These are phyloP conservation scores for Eupithecia centaureata DNA, from an alignment of 2,888 invertebrate species.

Conservation along the genomic window DNA sequence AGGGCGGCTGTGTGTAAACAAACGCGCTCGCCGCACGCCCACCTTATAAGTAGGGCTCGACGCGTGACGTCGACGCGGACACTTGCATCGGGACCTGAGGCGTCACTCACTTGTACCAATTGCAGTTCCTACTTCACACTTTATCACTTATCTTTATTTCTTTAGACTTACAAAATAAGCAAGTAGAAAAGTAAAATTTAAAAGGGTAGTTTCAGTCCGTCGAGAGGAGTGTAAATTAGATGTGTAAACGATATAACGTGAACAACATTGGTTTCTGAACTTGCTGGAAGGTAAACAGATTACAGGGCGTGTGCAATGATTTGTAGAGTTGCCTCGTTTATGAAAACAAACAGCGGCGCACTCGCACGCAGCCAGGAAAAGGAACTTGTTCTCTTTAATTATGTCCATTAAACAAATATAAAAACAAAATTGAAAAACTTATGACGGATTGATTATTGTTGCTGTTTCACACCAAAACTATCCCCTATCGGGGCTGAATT, in stretches of 20 bases:
- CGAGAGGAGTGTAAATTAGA: no score
- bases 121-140: background rate
- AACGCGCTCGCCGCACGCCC: constrained; percentile 62
- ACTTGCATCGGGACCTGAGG: background rate
- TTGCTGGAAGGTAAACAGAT: constrained; percentile 4
- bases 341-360: background rate
- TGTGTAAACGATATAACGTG: no score
- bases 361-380: background rate
- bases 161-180: no score
- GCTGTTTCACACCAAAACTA: no score
- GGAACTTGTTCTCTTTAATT: background rate
- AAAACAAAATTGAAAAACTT: no score
- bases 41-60: constrained; percentile 55
- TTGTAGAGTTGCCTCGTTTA: background rate
- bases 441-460: no score
- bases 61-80: constrained; percentile 36
- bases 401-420: no score
- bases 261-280: background rate
- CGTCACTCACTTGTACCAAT: background rate
- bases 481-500: no score
- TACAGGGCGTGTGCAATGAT: background rate
- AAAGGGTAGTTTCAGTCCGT: no score
- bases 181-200: no score
- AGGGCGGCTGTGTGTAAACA: constrained; percentile 51
- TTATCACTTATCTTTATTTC: no score